Evolutionary conservation across 2,797 vertebrate genomes (phyloP).

Genomic region (Rhinatrema bivittatum): DNA sequence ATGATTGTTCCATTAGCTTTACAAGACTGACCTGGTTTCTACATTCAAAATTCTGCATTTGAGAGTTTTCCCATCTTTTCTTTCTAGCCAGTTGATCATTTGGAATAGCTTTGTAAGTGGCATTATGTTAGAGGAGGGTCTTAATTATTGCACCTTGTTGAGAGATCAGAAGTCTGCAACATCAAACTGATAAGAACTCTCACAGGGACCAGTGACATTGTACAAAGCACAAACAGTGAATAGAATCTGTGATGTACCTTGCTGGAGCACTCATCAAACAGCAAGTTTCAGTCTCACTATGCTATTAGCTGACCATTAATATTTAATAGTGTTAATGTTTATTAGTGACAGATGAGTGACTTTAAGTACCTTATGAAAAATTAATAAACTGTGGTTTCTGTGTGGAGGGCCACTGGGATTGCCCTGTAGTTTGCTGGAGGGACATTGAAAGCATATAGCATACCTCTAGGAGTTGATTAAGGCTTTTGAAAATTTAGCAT

Average conservation of each 20-base stretch:
- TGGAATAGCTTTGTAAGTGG: conserved; percentile 22
- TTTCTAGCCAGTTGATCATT: no score
- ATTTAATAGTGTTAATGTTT: conserved; percentile 59
- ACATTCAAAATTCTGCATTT: no score
- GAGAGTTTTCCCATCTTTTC: no score
- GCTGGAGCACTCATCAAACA: conserved; percentile 38
- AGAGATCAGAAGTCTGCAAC: conserved; percentile 24
- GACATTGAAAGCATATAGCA: neutral
- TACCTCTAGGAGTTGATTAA: conserved; percentile 6
- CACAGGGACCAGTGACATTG: conserved; percentile 5
- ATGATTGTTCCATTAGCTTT: no score
- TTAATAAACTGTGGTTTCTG: conserved; percentile 41
- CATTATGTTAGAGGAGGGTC: conserved; percentile 32
- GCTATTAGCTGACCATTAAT: conserved; percentile 43
- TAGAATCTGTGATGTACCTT: conserved; percentile 14
- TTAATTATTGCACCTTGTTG: conserved; percentile 36
- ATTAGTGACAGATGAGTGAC: conserved; percentile 51
- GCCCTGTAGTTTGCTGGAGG: conserved; percentile 21
- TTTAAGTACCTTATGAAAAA: conserved; percentile 53
- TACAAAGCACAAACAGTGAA: conserved; percentile 6
- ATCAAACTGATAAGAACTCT: neutral
- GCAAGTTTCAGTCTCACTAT: conserved; percentile 35
- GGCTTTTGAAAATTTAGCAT: conserved; percentile 23
- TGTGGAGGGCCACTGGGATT: conserved; percentile 31
- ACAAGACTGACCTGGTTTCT: no score